Base-by-base conservation (phyloP, 2,888 invertebrate species). In the Xestia c-nigrum region DNA sequence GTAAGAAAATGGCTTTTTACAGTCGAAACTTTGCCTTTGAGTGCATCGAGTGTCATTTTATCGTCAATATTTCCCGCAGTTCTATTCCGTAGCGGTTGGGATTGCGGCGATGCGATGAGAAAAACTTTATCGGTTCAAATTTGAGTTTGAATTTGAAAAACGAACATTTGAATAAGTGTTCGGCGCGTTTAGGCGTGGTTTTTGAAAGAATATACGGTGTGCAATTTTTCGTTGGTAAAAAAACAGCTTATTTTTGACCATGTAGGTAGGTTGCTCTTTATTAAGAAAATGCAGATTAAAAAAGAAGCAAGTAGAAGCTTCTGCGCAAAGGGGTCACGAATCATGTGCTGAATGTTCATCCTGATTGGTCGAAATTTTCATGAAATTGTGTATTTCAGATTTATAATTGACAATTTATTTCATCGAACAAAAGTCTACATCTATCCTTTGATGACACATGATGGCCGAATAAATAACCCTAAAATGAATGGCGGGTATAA, bases 1-100 rank as follows among this genome's bases (percentile, higher is more conserved):
- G 83, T 88, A 89, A 88, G 90, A 91, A 92, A 91, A 90, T 92
- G 85, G 86, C 90, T 89, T 93, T 93, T 92, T 92, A 89, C 88
- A 87, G 89, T 89, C 85, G 78, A 73, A 92, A 93, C 90, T 93
- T 93, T 88, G 84, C 85, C 89, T 88, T 87, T 85, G 88, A 91
- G 86, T 87, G 89, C 87, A 83, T 87, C 77, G 88, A 92, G 89
- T 90, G 91, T 91, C 93, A 91, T 89, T 92, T 90, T 88, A 89
- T 88, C 86, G 91, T 90, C 88, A 89, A 91, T 90, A 89, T 89
- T 89, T 90, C 89, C 82, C 67, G 77, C 87, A 86, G 89, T 90
- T 89, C 88, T 89, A 89, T 87, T 90, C 82, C 78, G 87, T n/a
- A 78, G 86, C 77, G 85, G 84, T 85, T 77, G 76, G 78, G 82